Percentiles rank a stretch among this genome's conserved stretches.
Conservation (phyloP, 2,113 vertebrate genomes). For the Hippocampus barbouri region DNA sequence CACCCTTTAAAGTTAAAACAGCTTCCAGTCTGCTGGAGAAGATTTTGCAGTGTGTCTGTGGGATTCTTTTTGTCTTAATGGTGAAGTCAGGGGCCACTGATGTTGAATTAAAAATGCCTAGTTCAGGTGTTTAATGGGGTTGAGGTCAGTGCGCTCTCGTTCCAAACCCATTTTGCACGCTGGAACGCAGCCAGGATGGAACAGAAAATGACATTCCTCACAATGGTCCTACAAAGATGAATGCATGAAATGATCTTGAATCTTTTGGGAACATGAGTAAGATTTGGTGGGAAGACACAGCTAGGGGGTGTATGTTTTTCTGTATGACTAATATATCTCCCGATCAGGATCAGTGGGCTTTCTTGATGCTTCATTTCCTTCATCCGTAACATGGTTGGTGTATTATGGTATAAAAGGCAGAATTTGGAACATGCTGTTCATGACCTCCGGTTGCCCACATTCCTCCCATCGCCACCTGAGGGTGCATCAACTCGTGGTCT, state of each 20-base stretch:
- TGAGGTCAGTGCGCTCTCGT: too few species aligned
- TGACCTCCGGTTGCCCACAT: conserved; percentile 42
- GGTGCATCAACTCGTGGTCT: conserved; percentile 20
- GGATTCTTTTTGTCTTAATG: not conserved
- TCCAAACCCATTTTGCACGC: not conserved
- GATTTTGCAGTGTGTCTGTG: not conserved
- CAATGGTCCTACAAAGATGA: not conserved
- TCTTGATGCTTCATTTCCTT: not conserved
- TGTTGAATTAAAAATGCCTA: too few species aligned
- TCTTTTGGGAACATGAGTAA: not conserved
- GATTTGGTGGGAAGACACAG: not conserved
- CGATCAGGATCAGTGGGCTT: not conserved
- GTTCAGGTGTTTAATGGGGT: too few species aligned
- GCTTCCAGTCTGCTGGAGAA: not conserved
- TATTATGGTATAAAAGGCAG: not conserved
- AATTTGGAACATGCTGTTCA: conserved; percentile 8
- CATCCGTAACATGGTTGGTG: not conserved
- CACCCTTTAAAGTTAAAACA: not conserved
- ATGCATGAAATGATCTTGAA: not conserved
- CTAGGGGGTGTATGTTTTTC: not conserved
- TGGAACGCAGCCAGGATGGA: not conserved
- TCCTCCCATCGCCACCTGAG: conserved; percentile 13
- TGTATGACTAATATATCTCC: not conserved
- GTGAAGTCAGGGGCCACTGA: too few species aligned
- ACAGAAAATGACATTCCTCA: not conserved